Evolutionary conservation across 2,888 invertebrate species (phyloP), one percentile per base, ranked within the genome.

Genomic region (Ectemnius continuus): DNA sequence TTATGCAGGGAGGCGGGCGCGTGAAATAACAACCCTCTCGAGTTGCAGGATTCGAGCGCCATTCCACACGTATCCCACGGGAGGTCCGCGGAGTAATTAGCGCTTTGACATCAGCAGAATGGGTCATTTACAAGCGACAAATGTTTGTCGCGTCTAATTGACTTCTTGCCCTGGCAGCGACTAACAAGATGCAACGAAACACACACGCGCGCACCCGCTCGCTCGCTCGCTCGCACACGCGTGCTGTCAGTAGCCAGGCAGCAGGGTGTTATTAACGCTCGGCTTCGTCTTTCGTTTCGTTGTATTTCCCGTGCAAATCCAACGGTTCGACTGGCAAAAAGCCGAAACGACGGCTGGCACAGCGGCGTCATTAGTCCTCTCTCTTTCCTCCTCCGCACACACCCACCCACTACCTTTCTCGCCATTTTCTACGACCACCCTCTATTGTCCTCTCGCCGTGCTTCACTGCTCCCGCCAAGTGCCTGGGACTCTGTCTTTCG

Each of bases 281-380:
- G 48, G 64, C 74, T 67, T 47, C 72, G 61, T 45, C 58, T 72
- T 60, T 72, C 71, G 45, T 63, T 75, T 48, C 60, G 70, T 67
- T 64, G 77, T 72, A 64, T 80, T 36, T 58, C 75, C 69, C 73
- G 77, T 73, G 78, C 76, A 84, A 85, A 84, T 84, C 83, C 73
- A 36, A 76, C 73, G 75, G 70, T 72, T 47, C 61, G 60, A 74
- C 73, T 76, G 75, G 80, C 81, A 84, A 83, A 79, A 76, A 81
- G 70, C 63, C 74, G 81, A 84, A 81, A 84, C 81, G 83, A 78
- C 84, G 84, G 82, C 84, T 82, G 84, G 82, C 73, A 16, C 36
- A 36, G 79, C 83, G 81, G 81, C 83, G 86, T 88, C 89, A 88
- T 89, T 89, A 89, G 88, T 84, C 84, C 79, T 36, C 36, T 71